Evolutionary conservation across 2,888 invertebrate species (phyloP), one percentile per base, ranked within the genome.

Genomic region (Cephus sareptanus): DNA sequence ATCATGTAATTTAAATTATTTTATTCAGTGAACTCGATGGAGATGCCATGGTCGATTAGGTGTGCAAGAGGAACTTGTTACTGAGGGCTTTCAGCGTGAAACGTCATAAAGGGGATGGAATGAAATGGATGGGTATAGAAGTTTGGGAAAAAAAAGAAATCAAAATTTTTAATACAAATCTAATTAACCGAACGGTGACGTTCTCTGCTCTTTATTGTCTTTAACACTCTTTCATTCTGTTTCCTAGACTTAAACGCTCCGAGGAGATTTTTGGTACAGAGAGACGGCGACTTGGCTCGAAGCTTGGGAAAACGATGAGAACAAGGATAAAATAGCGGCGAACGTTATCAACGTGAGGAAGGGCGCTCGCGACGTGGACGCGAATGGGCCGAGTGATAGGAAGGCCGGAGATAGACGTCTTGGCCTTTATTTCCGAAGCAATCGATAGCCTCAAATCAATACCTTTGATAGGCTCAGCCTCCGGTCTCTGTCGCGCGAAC

Each of bases 361-460:
- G 56, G 56, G 23, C 56, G 56, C 56, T 56, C 56, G 56, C 23
- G 56, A 56, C 23, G 23, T 56, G 23, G 56, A 56, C 56, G 15
- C 56, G 56, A 56, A 56, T 56, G 56, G 56, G 23, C 56, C 56
- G 23, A 56, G 56, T 56, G 56, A 56, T 56, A 56, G 56, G 23
- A 56, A 56, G 79, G 81, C 74, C 77, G 80, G 78, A 83, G 83
- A 84, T 83, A 84, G 79, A 84, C 76, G 83, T 83, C 82, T 87
- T 84, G 78, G 77, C 81, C 82, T 85, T 87, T 87, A 87, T 88
- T 87, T 87, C 79, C 82, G 78, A 84, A 84, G 79, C 83, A 83
- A 87, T 89, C 88, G 85, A 89, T 89, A 87, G 80, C 77, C 80
- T 83, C 81, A 80, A 87, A 88, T 89, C 89, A 81, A 89, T 88